Base-by-base conservation (phyloP, 2,888 invertebrate species). In the Cataglyphis albicans region DNA sequence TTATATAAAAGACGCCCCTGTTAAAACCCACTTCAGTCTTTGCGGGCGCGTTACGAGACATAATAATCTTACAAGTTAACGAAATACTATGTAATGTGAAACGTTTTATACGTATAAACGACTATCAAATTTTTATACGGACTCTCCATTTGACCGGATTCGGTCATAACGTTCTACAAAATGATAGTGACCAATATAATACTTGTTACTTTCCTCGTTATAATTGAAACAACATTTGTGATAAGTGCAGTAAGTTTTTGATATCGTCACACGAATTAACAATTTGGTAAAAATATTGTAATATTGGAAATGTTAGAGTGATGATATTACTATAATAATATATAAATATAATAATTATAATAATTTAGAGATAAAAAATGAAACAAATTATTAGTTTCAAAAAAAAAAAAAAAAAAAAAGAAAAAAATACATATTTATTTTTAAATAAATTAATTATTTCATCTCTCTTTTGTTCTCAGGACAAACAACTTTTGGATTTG, bases 1-100 rank as follows among this genome's bases (percentile, higher is more conserved):
- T 48, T 48, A 72, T 86, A 85, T 86, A 86, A 86, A 86, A 72
- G 48, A 44, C 82, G 57, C 57, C 72, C 35, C 78, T 76, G 82
- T 73, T 82, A 74, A 64, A 72, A 21, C 41, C 52, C 29, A 78
- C 41, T 29, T 82, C 52, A 82, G 82, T 82, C 76, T 64, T 44
- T 21, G 41, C 59, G 52, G 21, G 2, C 57, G 21, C 44, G 65
- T 12, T 75, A 44, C 25, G 18, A n/a, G 59, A 57, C 25, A 10
- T 59, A 70, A 32, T 21, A 44, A 48, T 12, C 44, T 70, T 70
- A 18, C 41, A 78, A 44, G 15, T 29, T 41, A 68, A 67, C 38
- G 41, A 57, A 57, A 78, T 78, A 78, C 41, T 70, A 57, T 70
- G 78, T 78, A 72, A 78, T 72, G 59, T 78, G 72, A 70, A 41